phyloP scores from a whole-genome alignment of 2,888 invertebrate genomes.

The Pseudolycoriella hygida region DNA sequence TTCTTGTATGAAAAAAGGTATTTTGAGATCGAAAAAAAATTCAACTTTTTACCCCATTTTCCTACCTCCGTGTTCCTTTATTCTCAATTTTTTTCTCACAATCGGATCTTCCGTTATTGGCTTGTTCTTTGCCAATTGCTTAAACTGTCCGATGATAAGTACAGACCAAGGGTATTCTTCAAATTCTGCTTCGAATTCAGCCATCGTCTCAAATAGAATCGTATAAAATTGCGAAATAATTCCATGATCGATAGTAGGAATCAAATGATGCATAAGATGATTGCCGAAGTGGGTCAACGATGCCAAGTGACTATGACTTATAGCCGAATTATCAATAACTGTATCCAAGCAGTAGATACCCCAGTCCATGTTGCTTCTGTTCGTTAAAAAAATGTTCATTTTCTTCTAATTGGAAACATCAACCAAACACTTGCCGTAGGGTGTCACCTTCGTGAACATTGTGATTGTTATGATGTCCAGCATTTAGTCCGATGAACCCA shows the following conservation, averaged over 20 bases:
- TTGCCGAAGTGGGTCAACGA: conserved; percentile 58
- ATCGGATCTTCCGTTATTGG: conserved; percentile 21
- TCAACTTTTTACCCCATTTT: too few species aligned
- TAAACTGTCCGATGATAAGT: conserved; percentile 47
- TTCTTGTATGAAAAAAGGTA: too few species aligned
- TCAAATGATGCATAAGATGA: conserved; percentile 61
- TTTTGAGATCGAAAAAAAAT: too few species aligned
- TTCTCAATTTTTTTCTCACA: not conserved
- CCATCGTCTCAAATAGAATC: conserved; percentile 25
- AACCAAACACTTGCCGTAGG: conserved; percentile 33
- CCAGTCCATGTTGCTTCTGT: conserved; percentile 46
- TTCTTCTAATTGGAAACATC: too few species aligned
- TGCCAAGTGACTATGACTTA: conserved; percentile 47
- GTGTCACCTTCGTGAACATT: conserved; percentile 65
- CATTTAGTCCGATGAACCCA: conserved; percentile 45
- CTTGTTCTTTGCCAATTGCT: conserved; percentile 33
- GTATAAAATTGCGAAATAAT: conserved; percentile 47
- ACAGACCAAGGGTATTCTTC: conserved; percentile 36
- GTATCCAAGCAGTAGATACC: conserved; percentile 60
- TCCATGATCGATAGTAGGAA: conserved; percentile 64
- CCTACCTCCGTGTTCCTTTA: too few species aligned
- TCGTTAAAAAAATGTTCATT: too few species aligned
- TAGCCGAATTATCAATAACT: conserved; percentile 49
- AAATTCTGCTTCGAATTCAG: conserved; percentile 23
- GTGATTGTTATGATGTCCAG: conserved; percentile 63